Conservation (phyloP, 2,888 invertebrate genomes). For the Cabera pusaria region DNA sequence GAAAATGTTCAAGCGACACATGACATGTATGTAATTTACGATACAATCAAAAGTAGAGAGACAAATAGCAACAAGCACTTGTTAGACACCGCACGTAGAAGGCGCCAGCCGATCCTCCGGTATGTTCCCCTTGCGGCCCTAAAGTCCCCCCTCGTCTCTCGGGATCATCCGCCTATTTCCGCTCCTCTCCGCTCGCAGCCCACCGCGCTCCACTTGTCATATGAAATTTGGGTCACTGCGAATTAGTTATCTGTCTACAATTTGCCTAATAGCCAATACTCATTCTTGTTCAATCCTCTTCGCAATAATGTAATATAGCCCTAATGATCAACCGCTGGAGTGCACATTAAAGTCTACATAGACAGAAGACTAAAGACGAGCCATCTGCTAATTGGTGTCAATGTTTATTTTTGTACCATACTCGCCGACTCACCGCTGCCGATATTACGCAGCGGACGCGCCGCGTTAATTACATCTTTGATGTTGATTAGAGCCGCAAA, state of each 20-base stretch:
- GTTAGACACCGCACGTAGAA: slow-evolving; percentile 31
- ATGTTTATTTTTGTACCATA: slow-evolving; percentile 56
- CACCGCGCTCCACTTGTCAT: slow-evolving; percentile 56
- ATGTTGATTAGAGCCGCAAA: slow-evolving; percentile 40
- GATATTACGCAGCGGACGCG: slow-evolving; percentile 39
- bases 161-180: slow-evolving; percentile 65
- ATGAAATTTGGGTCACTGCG: slow-evolving; percentile 69
- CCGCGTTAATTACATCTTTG: slow-evolving; percentile 48
- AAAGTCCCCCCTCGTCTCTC: slow-evolving; percentile 55
- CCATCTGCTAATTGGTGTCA: slow-evolving; percentile 60
- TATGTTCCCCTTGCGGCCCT: slow-evolving; percentile 52
- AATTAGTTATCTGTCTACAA: slow-evolving; percentile 63
- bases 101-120: slow-evolving; percentile 34
- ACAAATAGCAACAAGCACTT: slow-evolving; percentile 30
- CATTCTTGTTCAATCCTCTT: slow-evolving; percentile 35
- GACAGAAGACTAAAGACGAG: no score
- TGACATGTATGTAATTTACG: no score
- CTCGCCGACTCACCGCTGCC: slow-evolving; percentile 43
- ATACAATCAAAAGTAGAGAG: background rate
- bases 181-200: slow-evolving; percentile 43
- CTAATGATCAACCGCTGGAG: slow-evolving; percentile 41
- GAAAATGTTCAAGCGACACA: no score
- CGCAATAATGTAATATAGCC: slow-evolving; percentile 41
- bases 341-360: slow-evolving; percentile 24
- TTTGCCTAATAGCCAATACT: slow-evolving; percentile 53